Percentiles rank a stretch among this genome's conserved stretches.
These are phyloP conservation scores for Pica pica DNA, from an alignment of 2,113 vertebrate species.

Conservation along the genomic window DNA sequence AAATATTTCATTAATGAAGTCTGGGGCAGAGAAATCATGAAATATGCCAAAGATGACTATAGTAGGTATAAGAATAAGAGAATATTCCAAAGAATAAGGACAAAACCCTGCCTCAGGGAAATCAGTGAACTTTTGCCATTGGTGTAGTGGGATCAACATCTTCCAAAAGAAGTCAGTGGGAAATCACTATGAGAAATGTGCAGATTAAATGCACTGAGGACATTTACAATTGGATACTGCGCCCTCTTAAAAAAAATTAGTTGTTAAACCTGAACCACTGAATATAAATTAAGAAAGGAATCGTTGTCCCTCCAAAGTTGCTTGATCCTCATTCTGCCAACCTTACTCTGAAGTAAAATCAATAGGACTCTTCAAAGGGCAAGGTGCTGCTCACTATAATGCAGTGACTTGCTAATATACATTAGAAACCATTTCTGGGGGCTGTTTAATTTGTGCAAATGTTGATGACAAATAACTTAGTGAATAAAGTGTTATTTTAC, in stretches of 20 bases:
- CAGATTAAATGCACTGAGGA: not conserved
- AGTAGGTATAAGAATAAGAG: not conserved
- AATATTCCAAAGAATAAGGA: not conserved
- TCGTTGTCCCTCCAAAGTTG: not conserved
- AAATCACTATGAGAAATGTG: not conserved
- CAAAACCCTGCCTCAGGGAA: not conserved
- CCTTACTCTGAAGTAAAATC: conserved; percentile 27
- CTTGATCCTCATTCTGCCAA: conserved; percentile 12
- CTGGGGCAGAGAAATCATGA: not conserved
- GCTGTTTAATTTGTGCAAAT: not conserved
- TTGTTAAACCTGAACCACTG: not conserved
- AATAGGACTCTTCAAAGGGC: conserved; percentile 44
- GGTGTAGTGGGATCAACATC: not conserved
- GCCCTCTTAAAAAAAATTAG: not conserved
- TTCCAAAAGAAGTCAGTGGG: not conserved
- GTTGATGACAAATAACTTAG: not conserved
- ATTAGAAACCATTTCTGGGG: not conserved
- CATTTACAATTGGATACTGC: not conserved
- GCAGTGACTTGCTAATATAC: conserved; percentile 22
- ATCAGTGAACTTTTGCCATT: not conserved
- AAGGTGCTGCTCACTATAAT: not conserved
- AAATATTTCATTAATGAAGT: conserved; percentile 33
- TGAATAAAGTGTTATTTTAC: not conserved
- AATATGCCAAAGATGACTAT: not conserved
- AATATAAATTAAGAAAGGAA: conserved; percentile 28